Conservation (phyloP, 2,888 invertebrate genomes). For the Uloborus plumipes region DNA sequence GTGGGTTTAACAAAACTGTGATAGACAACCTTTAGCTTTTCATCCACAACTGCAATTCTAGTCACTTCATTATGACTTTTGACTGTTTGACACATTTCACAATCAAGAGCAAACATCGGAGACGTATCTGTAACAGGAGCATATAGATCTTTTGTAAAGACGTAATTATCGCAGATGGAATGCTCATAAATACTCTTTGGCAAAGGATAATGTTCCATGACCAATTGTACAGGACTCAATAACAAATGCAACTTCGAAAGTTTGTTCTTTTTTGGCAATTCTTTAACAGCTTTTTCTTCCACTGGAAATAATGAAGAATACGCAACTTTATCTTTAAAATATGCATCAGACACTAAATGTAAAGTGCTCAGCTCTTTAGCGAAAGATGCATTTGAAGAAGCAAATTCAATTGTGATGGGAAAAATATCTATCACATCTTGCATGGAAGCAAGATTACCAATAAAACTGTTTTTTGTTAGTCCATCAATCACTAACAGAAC, state of each 20-base stretch:
- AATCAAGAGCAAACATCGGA: conserved; percentile 92
- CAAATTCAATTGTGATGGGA: conserved; percentile 79
- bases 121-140: conserved; percentile 79
- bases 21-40: conserved; percentile 81
- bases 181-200: conserved; percentile 75
- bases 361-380: conserved; percentile 84
- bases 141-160: conserved; percentile 54
- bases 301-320: conserved; percentile 46
- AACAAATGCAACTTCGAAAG: conserved; percentile 80
- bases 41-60: conserved; percentile 88
- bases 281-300: neutral
- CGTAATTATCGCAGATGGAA: conserved; percentile 27
- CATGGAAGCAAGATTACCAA: conserved; percentile 73
- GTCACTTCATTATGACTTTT: conserved; percentile 83
- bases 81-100: conserved; percentile 86
- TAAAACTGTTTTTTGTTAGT: conserved; percentile 69
- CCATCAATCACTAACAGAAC: conserved; percentile 85
- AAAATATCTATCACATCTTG: conserved; percentile 80
- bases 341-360: conserved; percentile 80
- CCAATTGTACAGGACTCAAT: conserved; percentile 86
- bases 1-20: conserved; percentile 89
- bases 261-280: conserved; percentile 72
- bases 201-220: conserved; percentile 88
- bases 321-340: conserved; percentile 72
- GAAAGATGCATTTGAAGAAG: conserved; percentile 80